Conservation (phyloP, 2,113 vertebrate species). For the Glaucomys volans region DNA sequence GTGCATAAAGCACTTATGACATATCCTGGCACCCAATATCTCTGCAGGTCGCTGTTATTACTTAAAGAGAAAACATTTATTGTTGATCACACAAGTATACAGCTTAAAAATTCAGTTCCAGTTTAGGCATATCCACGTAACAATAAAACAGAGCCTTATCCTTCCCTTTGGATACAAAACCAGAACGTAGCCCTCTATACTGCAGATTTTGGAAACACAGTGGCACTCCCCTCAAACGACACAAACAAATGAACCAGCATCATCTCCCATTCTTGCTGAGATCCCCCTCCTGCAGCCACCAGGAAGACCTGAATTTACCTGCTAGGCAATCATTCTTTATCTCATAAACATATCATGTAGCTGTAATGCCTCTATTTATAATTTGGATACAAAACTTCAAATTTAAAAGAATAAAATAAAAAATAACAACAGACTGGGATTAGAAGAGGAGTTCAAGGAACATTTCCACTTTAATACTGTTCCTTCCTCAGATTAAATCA, state of each 20-base stretch:
- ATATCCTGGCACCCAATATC: not conserved
- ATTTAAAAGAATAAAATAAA: slow-evolving; percentile 30
- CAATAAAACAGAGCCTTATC: slow-evolving; percentile 53
- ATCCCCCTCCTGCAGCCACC: slow-evolving; percentile 54
- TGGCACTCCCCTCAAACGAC: slow-evolving; percentile 12
- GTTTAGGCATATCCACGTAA: slow-evolving; percentile 48
- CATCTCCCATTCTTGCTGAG: not conserved
- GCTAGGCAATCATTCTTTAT: slow-evolving; percentile 55
- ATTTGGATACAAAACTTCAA: slow-evolving; percentile 62
- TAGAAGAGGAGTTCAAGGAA: not conserved
- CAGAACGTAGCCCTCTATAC: not conserved
- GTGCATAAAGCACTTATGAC: not conserved
- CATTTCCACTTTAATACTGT: slow-evolving; percentile 25
- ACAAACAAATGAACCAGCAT: slow-evolving; percentile 41
- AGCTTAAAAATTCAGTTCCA: slow-evolving; percentile 67
- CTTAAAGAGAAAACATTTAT: not conserved
- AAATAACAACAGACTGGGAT: not conserved
- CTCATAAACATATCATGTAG: slow-evolving; percentile 70
- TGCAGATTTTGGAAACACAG: slow-evolving; percentile 52
- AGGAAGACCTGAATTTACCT: slow-evolving; percentile 77
- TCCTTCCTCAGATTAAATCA: not conserved
- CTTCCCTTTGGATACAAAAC: slow-evolving; percentile 50
- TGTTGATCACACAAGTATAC: not conserved
- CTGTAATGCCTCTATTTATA: slow-evolving; percentile 60
- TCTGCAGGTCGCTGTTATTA: not conserved